Base-by-base conservation (phyloP, 92 coral and sea anemone genomes). In the Heliopora coerulea region DNA sequence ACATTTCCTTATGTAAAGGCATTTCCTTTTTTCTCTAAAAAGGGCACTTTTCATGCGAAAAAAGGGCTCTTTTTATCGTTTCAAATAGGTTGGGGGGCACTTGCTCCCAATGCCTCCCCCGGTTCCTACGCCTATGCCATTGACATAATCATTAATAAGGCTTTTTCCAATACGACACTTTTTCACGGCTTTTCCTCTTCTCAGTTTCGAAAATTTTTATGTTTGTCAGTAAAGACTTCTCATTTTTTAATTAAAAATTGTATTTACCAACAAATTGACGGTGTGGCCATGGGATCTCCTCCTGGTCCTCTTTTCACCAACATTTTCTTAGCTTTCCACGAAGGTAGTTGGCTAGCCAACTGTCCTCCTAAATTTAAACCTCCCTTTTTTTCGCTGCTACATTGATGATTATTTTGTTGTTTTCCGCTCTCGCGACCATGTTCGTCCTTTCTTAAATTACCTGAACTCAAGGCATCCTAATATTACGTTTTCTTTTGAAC, bases 241-340 rank as follows among this genome's bases (percentile, higher is more conserved):
- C 74, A 66, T 19, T 66, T 66, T 29, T 19, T 66, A n/a, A 35
- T 66, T 42, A 66, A 66, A 14, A 52, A 34, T 8, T 17, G 52
- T 39, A 1, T 37, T 42, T 66, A 66, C 19, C 9, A 66, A 18
- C 74, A 66, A 23, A 14, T 37, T 1, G 74, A 66, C 30, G 74
- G 74, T 5, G 74, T 66, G 14, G 75, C 75, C 33, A 68, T 68
- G 75, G 75, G 75, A 0, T 68, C 75, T 6, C 58, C 58, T 50
- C 58, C 17, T 50, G 58, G 58, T 50, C 58, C 58, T 23, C 26
- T 50, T 5, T 50, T 50, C 17, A n/a, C 58, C n/a, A 50, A 50
- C 17, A 50, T 50, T 23, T 50, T 50, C 26, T 50, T 50, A 50
- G 58, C 20, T 17, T 50, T 50, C 17, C 58, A 50, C n/a, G 8